Base-by-base conservation (phyloP, 1,140 invertebrate genomes). In the Sycophila sp. region DNA sequence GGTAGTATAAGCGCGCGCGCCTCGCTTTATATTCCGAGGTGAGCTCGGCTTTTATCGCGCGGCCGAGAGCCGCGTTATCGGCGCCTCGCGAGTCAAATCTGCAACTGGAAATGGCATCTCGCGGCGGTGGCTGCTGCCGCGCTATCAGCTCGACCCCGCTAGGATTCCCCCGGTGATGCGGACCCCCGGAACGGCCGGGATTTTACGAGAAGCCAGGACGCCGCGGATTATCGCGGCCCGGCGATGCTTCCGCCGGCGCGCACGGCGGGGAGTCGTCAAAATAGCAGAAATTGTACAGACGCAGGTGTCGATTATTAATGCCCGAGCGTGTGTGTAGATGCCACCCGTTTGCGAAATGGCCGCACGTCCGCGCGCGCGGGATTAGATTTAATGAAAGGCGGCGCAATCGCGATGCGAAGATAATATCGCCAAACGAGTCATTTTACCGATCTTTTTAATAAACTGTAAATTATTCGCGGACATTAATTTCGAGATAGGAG, bases 61-160 rank as follows among this genome's bases (percentile, higher is more conserved):
- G 2, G n/a, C n/a, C n/a, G n/a, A 6, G 32, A 26, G 45, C 4
- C 13, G 64, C 30, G 53, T 58, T 75, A 78, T 74, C 72, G 69
- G 40, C n/a, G 36, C 47, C 60, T 74, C 64, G 59, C 70, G 72
- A 76, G 71, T 75, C 73, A 75, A 69, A 75, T 75, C 72, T 73
- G 56, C 69, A 63, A 56, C 68, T 71, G 60, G 59, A 74, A 75
- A 74, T 74, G 49, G 66, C 63, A 75, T 73, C 67, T 55, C 30
- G 28, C 45, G 32, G 22, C 13, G 45, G 17, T 11, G n/a, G 13
- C 45, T 8, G 8, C 13, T 36, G 53, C 51, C 17, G 15, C 36
- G 40, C 59, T 68, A 67, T 67, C 64, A 26, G 24, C 26, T 24
- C 38, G 15, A 10, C 22, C 49, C 24, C 19, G 47, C 11, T 53